These are phyloP conservation scores for Blastobasis adustella DNA, from an alignment of 2,888 invertebrate genomes.

Conservation along the genomic window DNA sequence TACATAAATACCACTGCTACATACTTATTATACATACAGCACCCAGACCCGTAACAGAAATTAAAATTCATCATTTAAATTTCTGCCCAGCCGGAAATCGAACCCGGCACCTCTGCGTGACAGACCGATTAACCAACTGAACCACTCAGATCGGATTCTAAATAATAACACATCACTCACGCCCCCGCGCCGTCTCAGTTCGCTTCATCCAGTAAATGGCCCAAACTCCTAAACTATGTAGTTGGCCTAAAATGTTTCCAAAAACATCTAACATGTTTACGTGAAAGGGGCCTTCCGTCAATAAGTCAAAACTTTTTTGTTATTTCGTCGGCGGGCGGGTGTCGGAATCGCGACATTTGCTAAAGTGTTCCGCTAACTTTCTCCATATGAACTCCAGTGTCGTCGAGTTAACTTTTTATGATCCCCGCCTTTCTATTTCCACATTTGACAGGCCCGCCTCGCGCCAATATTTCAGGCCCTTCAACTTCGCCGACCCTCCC, in stretches of 20 bases:
- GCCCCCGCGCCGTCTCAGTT: background rate
- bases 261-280: slow-evolving; percentile 62
- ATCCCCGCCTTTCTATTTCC: slow-evolving; percentile 35
- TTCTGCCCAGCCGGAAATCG: too few species aligned
- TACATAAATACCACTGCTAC: too few species aligned
- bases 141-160: too few species aligned
- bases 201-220: slow-evolving; percentile 23
- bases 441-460: slow-evolving; percentile 37
- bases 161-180: too few species aligned
- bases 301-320: slow-evolving; percentile 51
- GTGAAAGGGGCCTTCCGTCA: slow-evolving; percentile 25
- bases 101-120: too few species aligned
- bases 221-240: slow-evolving; percentile 37
- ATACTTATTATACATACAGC: too few species aligned
- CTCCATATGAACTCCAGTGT: slow-evolving; percentile 51
- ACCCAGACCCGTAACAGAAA: too few species aligned
- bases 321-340: slow-evolving; percentile 40
- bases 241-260: slow-evolving; percentile 41
- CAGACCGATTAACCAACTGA: too few species aligned
- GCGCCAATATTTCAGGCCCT: slow-evolving; percentile 16
- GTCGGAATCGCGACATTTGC: slow-evolving; percentile 56
- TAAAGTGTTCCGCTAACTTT: slow-evolving; percentile 58
- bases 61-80: too few species aligned
- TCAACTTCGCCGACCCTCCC: slow-evolving; percentile 13
- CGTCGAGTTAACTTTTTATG: slow-evolving; percentile 48